Percentiles rank a stretch among this genome's conserved stretches.
Evolutionary conservation across 2,113 vertebrate genomes (phyloP).

Genomic region (Serilophus lunatus): DNA sequence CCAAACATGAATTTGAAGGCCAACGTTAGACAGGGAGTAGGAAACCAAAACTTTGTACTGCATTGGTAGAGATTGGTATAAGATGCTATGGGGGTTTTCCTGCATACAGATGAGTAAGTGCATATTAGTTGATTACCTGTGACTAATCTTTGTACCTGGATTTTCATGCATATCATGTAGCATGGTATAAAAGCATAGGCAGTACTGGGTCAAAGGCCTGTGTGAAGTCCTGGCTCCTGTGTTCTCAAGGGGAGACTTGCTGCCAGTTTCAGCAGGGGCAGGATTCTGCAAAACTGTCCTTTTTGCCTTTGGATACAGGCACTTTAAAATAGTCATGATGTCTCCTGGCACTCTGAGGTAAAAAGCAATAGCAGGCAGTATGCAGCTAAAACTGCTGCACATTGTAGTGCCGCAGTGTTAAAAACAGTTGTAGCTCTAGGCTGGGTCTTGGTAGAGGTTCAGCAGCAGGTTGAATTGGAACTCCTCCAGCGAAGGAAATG

Average conservation of each 20-base stretch:
- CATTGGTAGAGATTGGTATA: neutral
- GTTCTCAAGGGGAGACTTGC: neutral
- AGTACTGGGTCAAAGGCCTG: neutral
- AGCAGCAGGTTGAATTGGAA: neutral
- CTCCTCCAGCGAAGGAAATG: neutral
- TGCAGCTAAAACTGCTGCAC: neutral
- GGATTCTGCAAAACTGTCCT: neutral
- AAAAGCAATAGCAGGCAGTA: neutral
- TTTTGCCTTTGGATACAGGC: neutral
- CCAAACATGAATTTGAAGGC: neutral
- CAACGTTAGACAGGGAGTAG: neutral
- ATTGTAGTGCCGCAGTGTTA: neutral
- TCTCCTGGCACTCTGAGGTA: neutral
- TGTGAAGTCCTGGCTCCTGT: neutral
- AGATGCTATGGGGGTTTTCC: neutral
- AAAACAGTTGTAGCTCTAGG: neutral
- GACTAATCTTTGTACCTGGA: neutral
- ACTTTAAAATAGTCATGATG: neutral
- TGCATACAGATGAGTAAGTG: neutral
- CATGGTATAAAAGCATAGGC: neutral
- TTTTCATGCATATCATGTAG: neutral
- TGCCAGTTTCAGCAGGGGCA: neutral
- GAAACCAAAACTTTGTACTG: neutral
- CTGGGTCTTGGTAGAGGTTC: neutral
- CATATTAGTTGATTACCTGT: neutral